Base-by-base conservation (phyloP, 2,797 vertebrate species). In the Philypnodon macrostomus region DNA sequence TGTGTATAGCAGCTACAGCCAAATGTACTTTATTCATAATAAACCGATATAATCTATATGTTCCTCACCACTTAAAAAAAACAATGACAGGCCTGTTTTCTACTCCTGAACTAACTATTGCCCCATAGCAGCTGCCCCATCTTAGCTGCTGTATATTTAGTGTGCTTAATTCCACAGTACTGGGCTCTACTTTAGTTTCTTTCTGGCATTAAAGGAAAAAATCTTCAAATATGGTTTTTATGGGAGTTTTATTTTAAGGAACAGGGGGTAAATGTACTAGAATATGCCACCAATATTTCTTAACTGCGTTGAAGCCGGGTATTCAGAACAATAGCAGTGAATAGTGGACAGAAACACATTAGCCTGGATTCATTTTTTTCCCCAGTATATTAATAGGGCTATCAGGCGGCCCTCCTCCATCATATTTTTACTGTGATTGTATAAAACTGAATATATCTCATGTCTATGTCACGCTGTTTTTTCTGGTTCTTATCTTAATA, bases 241-340 rank as follows among this genome's bases (percentile, higher is more conserved):
- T 44, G 39, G 18, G 13, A 34, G 58, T 47, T 62, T 71, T 70
- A 66, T 77, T 66, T 67, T 16, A 42, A 58, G 18, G 47, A n/a
- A n/a, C 33, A 34, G 32, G 17, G 34, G 53, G 41, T 47, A 51
- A 54, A 74, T 54, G 38, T 63, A 9, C 73, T 41, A 63, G 79
- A 85, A 83, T 47, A 36, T 47, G 34, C 55, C 52, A 7, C 62
- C 45, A 54, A 70, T 44, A 44, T 51, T n/a, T n/a, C 7, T 53
- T 40, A 31, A n/a, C n/a, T n/a, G 41, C 38, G 80, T 73, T 83
- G 79, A 79, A 64, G 70, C 47, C 56, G 17, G 47, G 24, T 42
- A 29, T 30, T 63, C 44, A 73, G 78, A 79, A 4, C n/a, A 0
- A 27, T 48, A 53, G 64, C 64, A 58, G 8, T 61, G 61, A 74